Base-by-base conservation (phyloP, 2,888 invertebrate species). In the Troides helena region DNA sequence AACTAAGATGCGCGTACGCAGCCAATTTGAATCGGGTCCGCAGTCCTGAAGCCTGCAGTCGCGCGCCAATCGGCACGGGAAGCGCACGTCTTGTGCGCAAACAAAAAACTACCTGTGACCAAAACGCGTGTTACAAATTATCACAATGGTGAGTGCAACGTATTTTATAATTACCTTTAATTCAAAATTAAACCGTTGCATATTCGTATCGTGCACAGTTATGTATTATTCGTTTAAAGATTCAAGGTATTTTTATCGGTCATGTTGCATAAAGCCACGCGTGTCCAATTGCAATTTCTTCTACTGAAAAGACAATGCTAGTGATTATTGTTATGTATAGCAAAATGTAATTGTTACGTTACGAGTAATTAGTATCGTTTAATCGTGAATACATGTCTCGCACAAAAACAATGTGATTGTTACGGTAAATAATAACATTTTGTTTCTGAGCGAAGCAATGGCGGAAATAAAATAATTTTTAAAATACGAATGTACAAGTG, bases 231-330 rank as follows among this genome's bases (percentile, higher is more conserved):
- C 14, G n/a, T 1, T 57, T 59, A 36, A 21, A 23, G 36, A 30
- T 58, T 59, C 64, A 61, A 25, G 23, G 43, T 43, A 69, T 65
- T 62, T 62, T 56, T 65, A 65, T 69, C 56, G 21, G 62, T 56
- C 23, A 69, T 21, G 60, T n/a, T 25, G 61, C 43, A 57, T 69
- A 65, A 65, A 64, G 36, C 30, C 43, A 46, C 66, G 65, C 69
- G 69, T 69, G 65, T 69, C 69, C 53, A 61, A 69, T 69, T 69
- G 65, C 65, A 69, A 65, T 69, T 69, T 69, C 65, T 69, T 64
- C 65, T 10, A 21, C 10, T 25, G 30, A 6, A 56, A 65, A 69
- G 69, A 69, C 69, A 69, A 65, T 69, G 62, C 69, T 46, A 7
- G 46, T 21, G 39, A 69, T 39, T 17, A 59, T 65, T 69, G 65